These are phyloP conservation scores for Meandrina meandrites DNA, from an alignment of 92 coral and sea anemone species.

Conservation along the genomic window DNA sequence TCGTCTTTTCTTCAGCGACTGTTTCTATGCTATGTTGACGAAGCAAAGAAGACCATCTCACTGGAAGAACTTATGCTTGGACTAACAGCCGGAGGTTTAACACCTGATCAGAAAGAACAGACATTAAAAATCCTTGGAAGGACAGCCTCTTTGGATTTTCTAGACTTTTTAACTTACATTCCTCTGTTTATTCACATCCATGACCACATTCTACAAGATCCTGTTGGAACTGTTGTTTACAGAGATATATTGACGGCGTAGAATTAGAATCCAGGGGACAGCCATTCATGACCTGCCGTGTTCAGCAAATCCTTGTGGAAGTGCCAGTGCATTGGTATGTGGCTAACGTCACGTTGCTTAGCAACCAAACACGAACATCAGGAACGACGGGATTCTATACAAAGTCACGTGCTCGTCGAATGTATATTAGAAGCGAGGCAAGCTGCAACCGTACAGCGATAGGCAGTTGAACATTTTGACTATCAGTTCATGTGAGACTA, in stretches of 20 bases:
- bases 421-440: not conserved
- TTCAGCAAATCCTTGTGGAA: not conserved
- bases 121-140: conserved; percentile 71
- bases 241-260: conserved; percentile 24
- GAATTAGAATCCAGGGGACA: not conserved
- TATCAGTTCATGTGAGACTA: not conserved
- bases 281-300: not conserved
- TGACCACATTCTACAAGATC: conserved; percentile 70
- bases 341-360: not conserved
- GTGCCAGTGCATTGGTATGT: not conserved
- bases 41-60: conserved; percentile 81
- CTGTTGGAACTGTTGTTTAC: conserved; percentile 51
- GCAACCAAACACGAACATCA: not conserved
- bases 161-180: conserved; percentile 90
- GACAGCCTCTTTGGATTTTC: conserved; percentile 82
- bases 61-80: conserved; percentile 84
- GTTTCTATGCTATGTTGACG: conserved; percentile 92
- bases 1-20: conserved; percentile 62
- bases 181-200: conserved; percentile 89
- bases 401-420: not conserved
- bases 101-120: conserved; percentile 59
- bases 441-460: not conserved
- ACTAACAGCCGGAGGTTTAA: conserved; percentile 87
- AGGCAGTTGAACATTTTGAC: not conserved
- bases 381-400: not conserved